These are phyloP conservation scores for Apoderus coryli DNA, from an alignment of 2,888 invertebrate species.

Conservation along the genomic window DNA sequence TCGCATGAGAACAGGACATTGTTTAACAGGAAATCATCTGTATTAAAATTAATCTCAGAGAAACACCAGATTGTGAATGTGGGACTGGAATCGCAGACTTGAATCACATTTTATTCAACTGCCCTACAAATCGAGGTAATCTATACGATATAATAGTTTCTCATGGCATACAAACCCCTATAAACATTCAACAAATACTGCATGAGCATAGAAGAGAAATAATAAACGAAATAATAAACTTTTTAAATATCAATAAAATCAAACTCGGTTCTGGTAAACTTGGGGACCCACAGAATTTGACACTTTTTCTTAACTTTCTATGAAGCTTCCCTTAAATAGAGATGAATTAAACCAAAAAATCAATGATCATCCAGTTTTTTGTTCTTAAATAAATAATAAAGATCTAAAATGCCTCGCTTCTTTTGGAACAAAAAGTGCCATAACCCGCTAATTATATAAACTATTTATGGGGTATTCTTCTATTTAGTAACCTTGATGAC, in stretches of 20 bases:
- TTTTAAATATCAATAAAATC: not conserved
- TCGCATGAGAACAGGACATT: slow-evolving; percentile 7
- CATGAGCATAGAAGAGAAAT: not conserved
- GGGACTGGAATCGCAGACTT: not conserved
- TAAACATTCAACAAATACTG: not conserved
- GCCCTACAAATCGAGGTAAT: not conserved
- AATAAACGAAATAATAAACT: not conserved
- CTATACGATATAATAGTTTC: not conserved
- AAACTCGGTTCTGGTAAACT: too few species aligned
- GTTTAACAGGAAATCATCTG: slow-evolving; percentile 2
- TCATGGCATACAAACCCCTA: not conserved
- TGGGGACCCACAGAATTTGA: too few species aligned
- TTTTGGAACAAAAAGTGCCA: too few species aligned
- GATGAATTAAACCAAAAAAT: too few species aligned
- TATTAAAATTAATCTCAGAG: not conserved
- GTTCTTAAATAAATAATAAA: too few species aligned
- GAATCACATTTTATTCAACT: not conserved
- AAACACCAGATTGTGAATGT: not conserved
- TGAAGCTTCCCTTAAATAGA: too few species aligned
- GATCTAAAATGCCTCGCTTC: too few species aligned
- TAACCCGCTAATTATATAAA: too few species aligned
- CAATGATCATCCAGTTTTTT: too few species aligned
- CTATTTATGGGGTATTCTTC: too few species aligned
- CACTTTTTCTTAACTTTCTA: too few species aligned
- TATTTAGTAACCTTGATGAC: too few species aligned